A percentile compares a stretch with the other conserved stretches of the same genome.
These are phyloP conservation scores for Trichonephila inaurata DNA, from an alignment of 1,140 invertebrate species.

Conservation along the genomic window DNA sequence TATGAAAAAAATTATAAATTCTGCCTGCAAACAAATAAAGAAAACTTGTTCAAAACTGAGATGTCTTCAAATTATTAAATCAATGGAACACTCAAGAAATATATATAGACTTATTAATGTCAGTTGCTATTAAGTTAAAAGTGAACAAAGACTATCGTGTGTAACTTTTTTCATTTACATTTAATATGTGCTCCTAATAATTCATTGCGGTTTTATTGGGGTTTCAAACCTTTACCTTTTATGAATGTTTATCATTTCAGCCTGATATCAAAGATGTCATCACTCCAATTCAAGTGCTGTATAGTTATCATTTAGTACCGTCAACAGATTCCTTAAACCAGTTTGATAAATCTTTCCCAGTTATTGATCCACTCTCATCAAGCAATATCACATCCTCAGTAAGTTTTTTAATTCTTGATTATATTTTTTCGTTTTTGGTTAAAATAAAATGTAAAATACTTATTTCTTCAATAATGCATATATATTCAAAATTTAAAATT, in stretches of 20 bases:
- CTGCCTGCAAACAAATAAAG: too few species aligned
- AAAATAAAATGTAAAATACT: too few species aligned
- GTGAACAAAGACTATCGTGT: too few species aligned
- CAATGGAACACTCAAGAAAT: too few species aligned
- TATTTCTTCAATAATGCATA: too few species aligned
- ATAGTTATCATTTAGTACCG: slow-evolving; percentile 46
- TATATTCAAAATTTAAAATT: neutral
- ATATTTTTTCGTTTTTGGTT: neutral
- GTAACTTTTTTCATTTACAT: too few species aligned
- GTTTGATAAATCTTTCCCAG: slow-evolving; percentile 49
- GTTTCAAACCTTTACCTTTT: neutral
- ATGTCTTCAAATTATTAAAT: too few species aligned
- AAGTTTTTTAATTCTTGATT: neutral
- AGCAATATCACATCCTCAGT: slow-evolving; percentile 65
- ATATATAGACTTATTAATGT: too few species aligned
- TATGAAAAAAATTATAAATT: too few species aligned
- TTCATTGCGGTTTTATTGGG: neutral
- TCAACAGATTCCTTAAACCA: neutral
- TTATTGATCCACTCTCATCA: slow-evolving; percentile 49
- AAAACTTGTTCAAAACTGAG: too few species aligned
- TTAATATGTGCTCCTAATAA: neutral
- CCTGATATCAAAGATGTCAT: slow-evolving; percentile 59
- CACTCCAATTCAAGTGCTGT: slow-evolving; percentile 67
- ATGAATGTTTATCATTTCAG: slow-evolving; percentile 8
- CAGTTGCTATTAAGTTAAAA: too few species aligned